Evolutionary conservation across 1,140 invertebrate species (phyloP), one percentile per base, ranked within the genome.

Genomic region (Sesamia nonagrioides): DNA sequence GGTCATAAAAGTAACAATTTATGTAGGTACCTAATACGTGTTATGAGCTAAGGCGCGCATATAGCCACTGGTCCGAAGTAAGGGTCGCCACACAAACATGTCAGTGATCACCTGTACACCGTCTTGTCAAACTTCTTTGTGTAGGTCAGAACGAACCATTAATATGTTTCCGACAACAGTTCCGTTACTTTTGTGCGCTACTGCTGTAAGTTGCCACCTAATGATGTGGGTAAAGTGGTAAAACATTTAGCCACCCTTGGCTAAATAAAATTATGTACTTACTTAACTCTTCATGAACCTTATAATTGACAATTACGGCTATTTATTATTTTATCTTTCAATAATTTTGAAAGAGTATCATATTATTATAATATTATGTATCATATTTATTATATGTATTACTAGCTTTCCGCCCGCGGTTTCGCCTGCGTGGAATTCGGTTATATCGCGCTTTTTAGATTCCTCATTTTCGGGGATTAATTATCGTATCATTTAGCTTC

Each of bases 51-150:
- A 63, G 37, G 18, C n/a, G 18, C n/a, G 17, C 8, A 40, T 9
- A 18, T 17, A 48, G 37, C 63, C 63, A 21, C 17, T 17, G 37
- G 60, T 63, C 15, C 6, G 35, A 8, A 63, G 60, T 17, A 63
- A 63, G 60, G 56, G 60, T 63, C 60, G 37, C 61, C 27, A 35
- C 74, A 66, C 74, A 77, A 66, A 77, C 45, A 77, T 79, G 76
- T 78, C 68, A 78, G 52, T 48, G 66, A 71, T 71, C 63, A 78
- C 66, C 77, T 72, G 77, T 72, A 68, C 58, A 17, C 56, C 50
- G 68, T 61, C 77, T 78, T 78, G 66, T 72, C 77, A 78, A 78
- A 72, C 54, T 78, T 68, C 60, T 77, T 78, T 78, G 77, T 77
- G 74, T 76, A 6, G 60, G 60, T 77, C 61, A 48, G 60, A 42